Base-by-base conservation (phyloP, 2,888 invertebrate genomes). In the Linyphia triangularis region DNA sequence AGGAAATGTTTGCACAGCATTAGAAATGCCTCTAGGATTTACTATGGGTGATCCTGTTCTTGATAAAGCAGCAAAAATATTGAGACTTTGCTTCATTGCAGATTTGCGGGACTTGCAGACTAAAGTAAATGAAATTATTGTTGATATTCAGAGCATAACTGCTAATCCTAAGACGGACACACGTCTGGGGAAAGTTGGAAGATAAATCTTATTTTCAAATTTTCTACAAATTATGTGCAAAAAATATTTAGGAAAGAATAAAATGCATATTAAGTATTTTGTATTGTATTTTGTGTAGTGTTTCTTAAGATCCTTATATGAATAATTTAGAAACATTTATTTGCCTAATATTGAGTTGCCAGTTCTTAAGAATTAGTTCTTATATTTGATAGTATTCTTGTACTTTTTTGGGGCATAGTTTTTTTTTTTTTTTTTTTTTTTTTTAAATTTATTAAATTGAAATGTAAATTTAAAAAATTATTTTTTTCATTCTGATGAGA, bases 121-220 rank as follows among this genome's bases (percentile, higher is more conserved):
- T 0, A 95, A 95, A 91, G 98, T 99, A 75, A 99, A 99, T 93
- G 97, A 98, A 93, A 95, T 97, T 0, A 96, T 99, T 90, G 99
- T 99, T 0, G 95, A 95, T 65, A 96, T 98, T 3, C 99, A 99
- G 94, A 95, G 94, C 89, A 94, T 99, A 1, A 99, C 99, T 0
- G 99, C 99, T 4, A 96, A 99, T 94, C 99, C 99, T 1, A 97
- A 97, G 93, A 99, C 99, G 90, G 98, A 99, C 92, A 97, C 98
- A 0, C 96, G 95, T 92, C 94, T 99, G 69, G 99, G 99, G 77
- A 96, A 97, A 95, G 98, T 99, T 91, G 99, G 99, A 16, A 90
- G 90, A 73, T 92, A 89, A 91, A 72, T 73, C 28, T 73, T n/a
- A n/a, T n/a, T n/a, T n/a, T 57, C 10, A 51, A 16, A 33, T 33